Percentiles rank a stretch among this genome's conserved stretches.
Conservation (phyloP, 1,140 invertebrate species). For the Calycopis cecrops region DNA sequence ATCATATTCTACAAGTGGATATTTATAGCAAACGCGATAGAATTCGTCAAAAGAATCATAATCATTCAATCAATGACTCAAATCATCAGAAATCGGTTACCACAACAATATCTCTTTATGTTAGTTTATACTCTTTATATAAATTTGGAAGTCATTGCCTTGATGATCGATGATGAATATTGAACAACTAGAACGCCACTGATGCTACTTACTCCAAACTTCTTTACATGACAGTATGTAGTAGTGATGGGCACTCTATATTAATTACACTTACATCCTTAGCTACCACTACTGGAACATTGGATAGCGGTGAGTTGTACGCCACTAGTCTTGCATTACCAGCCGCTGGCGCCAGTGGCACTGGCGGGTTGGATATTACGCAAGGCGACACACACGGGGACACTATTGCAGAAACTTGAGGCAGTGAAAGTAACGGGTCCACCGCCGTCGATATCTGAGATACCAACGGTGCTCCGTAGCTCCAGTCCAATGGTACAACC, state of each 20-base stretch:
- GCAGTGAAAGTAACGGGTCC: slow-evolving; percentile 31
- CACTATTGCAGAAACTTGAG: slow-evolving; percentile 34
- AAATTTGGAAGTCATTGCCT: not conserved
- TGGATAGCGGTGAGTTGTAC: slow-evolving; percentile 43
- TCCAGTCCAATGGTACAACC: slow-evolving; percentile 40
- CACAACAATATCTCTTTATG: too few relatives aligned
- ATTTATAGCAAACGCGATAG: too few relatives aligned
- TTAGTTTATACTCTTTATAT: too few relatives aligned
- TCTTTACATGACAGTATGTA: too few relatives aligned
- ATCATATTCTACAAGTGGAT: too few relatives aligned
- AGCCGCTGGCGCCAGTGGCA: slow-evolving; percentile 33
- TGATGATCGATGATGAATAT: not conserved
- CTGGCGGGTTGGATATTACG: slow-evolving; percentile 37
- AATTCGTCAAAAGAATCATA: too few relatives aligned
- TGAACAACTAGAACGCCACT: not conserved
- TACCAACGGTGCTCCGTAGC: slow-evolving; percentile 40
- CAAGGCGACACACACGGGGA: slow-evolving; percentile 53
- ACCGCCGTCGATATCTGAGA: slow-evolving; percentile 43
- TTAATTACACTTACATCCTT: slow-evolving; percentile 44
- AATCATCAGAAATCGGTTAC: too few relatives aligned
- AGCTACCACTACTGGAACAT: slow-evolving; percentile 44
- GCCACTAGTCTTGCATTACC: slow-evolving; percentile 44
- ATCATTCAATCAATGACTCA: too few relatives aligned
- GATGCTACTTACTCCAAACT: not conserved
- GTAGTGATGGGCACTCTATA: too few relatives aligned